These are phyloP conservation scores for Eurypyga helias DNA, from an alignment of 2,113 vertebrate genomes.

Conservation along the genomic window DNA sequence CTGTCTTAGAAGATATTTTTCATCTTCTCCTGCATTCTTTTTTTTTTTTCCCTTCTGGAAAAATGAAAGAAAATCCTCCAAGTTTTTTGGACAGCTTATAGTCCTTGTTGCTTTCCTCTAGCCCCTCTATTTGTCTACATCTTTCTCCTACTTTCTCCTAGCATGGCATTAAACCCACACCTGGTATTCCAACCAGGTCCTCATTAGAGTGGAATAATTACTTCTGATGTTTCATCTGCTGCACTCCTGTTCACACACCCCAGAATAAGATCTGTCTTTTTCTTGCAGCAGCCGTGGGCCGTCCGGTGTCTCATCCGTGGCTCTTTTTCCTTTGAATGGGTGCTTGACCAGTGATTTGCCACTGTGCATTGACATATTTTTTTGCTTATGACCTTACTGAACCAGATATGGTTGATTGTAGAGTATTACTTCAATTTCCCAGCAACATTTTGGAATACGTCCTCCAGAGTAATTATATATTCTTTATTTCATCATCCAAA, in stretches of 20 bases:
- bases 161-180: neutral
- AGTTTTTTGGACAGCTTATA: neutral
- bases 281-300: neutral
- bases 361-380: neutral
- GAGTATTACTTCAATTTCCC: neutral
- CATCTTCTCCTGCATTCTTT: neutral
- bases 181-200: neutral
- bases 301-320: neutral
- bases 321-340: neutral
- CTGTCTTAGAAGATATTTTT: neutral
- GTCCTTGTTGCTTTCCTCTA: neutral
- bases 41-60: neutral
- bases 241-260: neutral
- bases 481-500: neutral
- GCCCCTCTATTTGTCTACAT: neutral
- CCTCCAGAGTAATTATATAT: neutral
- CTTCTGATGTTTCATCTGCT: neutral
- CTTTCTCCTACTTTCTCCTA: neutral
- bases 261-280: neutral
- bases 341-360: neutral
- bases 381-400: neutral
- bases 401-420: neutral
- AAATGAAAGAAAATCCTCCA: neutral
- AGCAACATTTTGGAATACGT: neutral
- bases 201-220: neutral